A percentile compares a stretch with the other conserved stretches of the same genome.
These are phyloP conservation scores for Neomorphus geoffroyi DNA, from an alignment of 2,797 vertebrate genomes.

Conservation along the genomic window DNA sequence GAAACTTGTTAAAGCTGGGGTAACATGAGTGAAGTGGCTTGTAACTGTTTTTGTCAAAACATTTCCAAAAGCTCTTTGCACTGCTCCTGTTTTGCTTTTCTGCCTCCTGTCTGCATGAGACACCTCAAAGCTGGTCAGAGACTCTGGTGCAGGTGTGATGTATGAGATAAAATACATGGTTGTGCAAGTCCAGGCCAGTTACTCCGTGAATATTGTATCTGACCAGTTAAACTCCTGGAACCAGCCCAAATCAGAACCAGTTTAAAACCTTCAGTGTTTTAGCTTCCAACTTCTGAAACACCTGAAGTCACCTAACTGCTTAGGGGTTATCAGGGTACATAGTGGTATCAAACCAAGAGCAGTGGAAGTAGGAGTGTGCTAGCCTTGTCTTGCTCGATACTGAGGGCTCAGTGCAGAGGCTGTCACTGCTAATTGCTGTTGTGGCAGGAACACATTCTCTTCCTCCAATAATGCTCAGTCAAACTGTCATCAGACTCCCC, in stretches of 20 bases:
- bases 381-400: background rate
- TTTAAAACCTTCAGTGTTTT: background rate
- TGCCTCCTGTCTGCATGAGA: background rate
- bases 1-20: background rate
- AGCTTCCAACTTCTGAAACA: background rate
- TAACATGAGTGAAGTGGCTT: background rate
- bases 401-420: background rate
- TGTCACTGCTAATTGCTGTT: background rate
- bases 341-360: background rate
- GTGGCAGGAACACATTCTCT: background rate
- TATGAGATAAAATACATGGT: background rate
- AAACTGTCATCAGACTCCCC: background rate
- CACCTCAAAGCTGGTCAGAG: background rate
- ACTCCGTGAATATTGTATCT: background rate
- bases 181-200: background rate
- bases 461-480: constrained; percentile 2
- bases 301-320: background rate
- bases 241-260: background rate
- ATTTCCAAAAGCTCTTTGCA: background rate
- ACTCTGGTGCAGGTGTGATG: background rate
- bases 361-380: background rate
- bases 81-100: background rate
- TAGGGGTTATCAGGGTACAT: background rate
- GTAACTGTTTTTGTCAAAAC: background rate
- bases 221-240: background rate